Percentiles rank a stretch among this genome's conserved stretches.
These are phyloP conservation scores for Perccottus glenii DNA, from an alignment of 2,113 vertebrate species.

Conservation along the genomic window DNA sequence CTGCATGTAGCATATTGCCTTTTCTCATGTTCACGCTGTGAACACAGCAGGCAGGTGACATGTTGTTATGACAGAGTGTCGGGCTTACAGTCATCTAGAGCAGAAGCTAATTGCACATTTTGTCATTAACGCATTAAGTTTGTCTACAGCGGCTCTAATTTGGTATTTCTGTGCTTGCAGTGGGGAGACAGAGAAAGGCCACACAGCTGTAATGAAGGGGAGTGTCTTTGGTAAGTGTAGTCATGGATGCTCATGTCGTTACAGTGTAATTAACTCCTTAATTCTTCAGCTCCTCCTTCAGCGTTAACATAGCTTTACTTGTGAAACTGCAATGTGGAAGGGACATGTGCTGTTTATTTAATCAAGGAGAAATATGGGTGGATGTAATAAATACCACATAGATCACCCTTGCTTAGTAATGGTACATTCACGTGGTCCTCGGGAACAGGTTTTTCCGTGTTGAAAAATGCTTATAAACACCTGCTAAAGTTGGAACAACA, in stretches of 20 bases:
- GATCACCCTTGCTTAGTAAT: slow-evolving; percentile 22
- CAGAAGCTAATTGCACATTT: slow-evolving; percentile 21
- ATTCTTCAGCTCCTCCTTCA: slow-evolving; percentile 19
- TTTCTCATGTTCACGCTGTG: slow-evolving; percentile 11
- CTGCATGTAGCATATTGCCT: slow-evolving; percentile 12
- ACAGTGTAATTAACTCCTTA: neutral
- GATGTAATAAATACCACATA: neutral
- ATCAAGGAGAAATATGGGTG: neutral
- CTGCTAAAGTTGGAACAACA: no score
- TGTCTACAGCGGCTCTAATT: neutral
- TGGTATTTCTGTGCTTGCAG: slow-evolving; percentile 77
- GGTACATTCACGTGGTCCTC: no score
- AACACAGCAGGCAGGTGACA: slow-evolving; percentile 1
- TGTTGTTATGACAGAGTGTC: slow-evolving; percentile 6
- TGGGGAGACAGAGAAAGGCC: slow-evolving; percentile 83
- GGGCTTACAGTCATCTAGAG: neutral
- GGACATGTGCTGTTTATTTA: slow-evolving; percentile 1
- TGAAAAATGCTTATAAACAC: no score
- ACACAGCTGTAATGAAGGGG: slow-evolving; percentile 80
- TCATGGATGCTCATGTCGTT: slow-evolving; percentile 17
- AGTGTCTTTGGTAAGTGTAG: slow-evolving; percentile 85
- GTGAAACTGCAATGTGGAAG: neutral
- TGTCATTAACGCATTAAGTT: slow-evolving; percentile 1
- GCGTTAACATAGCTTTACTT: slow-evolving; percentile 10
- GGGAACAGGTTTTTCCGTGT: no score